These are phyloP conservation scores for Cephalotes varians DNA, from an alignment of 2,888 invertebrate genomes.

Conservation along the genomic window DNA sequence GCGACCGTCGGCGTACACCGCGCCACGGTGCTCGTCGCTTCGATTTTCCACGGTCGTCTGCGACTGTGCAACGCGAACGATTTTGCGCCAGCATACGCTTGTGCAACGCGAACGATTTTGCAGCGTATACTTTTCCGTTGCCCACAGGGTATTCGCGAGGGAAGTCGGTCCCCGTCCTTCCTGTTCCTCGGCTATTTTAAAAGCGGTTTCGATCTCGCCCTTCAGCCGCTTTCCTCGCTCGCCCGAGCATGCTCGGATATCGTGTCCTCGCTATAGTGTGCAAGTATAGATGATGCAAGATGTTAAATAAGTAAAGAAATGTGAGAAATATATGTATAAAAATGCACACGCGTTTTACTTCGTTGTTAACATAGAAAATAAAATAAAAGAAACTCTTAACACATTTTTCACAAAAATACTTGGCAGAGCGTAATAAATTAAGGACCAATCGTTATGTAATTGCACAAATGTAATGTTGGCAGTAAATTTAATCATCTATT, in stretches of 20 bases:
- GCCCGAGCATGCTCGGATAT: not conserved
- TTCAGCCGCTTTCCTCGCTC: not conserved
- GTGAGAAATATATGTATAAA: not conserved
- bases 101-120: constrained; percentile 71
- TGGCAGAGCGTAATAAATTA: not conserved
- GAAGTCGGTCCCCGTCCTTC: not conserved
- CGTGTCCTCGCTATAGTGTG: not conserved
- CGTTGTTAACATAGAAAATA: not conserved
- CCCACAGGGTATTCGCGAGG: constrained; percentile 31
- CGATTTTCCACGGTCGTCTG: constrained; percentile 73
- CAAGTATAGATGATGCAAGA: not conserved
- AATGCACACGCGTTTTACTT: not conserved
- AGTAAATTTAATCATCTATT: not conserved
- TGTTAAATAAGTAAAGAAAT: not conserved
- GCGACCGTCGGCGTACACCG: constrained; percentile 55
- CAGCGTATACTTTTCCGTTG: constrained; percentile 43
- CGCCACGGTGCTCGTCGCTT: constrained; percentile 65
- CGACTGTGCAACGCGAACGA: constrained; percentile 70
- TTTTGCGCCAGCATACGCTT: constrained; percentile 57
- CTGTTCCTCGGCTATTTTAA: not conserved
- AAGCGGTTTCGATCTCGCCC: not conserved
- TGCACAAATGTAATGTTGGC: not conserved
- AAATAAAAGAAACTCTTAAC: not conserved
- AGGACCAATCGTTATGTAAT: not conserved
- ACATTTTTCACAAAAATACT: not conserved